Evolutionary conservation across 2,888 invertebrate genomes (phyloP), one percentile per base, ranked within the genome.

Genomic region (Plebejus anna): DNA sequence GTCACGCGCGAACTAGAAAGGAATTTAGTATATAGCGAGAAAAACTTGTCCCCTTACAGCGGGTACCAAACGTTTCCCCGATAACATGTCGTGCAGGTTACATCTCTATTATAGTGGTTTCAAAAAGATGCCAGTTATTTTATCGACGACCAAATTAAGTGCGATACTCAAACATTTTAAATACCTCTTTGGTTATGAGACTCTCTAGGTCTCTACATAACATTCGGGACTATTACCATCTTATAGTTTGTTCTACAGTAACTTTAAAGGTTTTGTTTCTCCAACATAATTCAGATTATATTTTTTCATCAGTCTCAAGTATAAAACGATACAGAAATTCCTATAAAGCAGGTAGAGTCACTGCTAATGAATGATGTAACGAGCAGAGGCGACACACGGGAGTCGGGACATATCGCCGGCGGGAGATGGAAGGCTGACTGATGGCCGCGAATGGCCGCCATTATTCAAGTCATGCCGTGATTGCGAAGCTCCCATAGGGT

Each of bases 1-100:
- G 84, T 84, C 86, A 86, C 86, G 88, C 82, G 80, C 82, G 77
- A 75, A 80, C 77, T 77, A 83, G 83, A 86, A 88, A 87, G 80
- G 86, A 86, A 88, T 87, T 87, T 87, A 88, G 87, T 88, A 66
- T 66, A 36, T 36, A 88, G 87, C 86, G 82, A 84, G 85, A 84
- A 86, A 88, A 81, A 82, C 79, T 80, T 79, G 77, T 71, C 77
- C 55, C 32, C 51, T 72, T 16, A 73, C 51, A 13, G 11, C 32
- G 13, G 28, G 5, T 72, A 47, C 28, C 28, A 61, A 61, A 28
- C 61, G 22, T 28, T 61, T 61, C 28, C 4, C 28, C 22, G 61
- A 61, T 61, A 61, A 28, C 3, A 61, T 61, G 22, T 28, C 4
- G 61, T 61, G 4, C 7, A 28, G 28, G 61, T 61, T 61, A 61